Percentiles rank a stretch among this genome's conserved stretches.
These are phyloP conservation scores for Babylonia areolata DNA, from an alignment of 1,140 invertebrate genomes.

Conservation along the genomic window DNA sequence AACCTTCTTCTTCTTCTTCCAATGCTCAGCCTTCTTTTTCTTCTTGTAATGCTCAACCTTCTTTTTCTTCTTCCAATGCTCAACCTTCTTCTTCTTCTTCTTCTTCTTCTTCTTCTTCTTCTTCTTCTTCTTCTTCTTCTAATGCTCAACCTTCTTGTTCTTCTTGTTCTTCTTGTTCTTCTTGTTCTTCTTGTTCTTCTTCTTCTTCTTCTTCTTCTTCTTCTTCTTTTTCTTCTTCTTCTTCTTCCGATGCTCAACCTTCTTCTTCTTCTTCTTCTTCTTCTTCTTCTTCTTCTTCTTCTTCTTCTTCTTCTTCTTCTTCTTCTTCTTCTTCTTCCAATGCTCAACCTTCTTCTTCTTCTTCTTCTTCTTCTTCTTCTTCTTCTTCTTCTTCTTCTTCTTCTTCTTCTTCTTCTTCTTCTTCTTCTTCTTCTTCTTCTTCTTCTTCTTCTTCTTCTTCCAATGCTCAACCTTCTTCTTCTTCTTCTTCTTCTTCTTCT, in stretches of 20 bases:
- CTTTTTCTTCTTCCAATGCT: too few relatives aligned
- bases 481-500: slow-evolving; percentile 19
- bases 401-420: slow-evolving; percentile 30
- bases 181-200: background rate
- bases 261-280: background rate
- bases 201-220: background rate
- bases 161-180: background rate
- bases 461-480: slow-evolving; percentile 17
- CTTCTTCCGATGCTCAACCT: background rate
- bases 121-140: background rate
- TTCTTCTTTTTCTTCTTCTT: background rate
- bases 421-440: slow-evolving; percentile 16
- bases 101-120: background rate
- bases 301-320: background rate
- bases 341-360: slow-evolving; percentile 29
- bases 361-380: slow-evolving; percentile 5
- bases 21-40: too few relatives aligned
- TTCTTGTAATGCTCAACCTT: too few relatives aligned
- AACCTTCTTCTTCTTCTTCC: too few relatives aligned
- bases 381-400: slow-evolving; percentile 21
- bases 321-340: background rate
- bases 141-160: background rate
- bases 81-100: too few relatives aligned
- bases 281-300: slow-evolving; percentile 1
- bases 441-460: slow-evolving; percentile 14